Base-by-base conservation (phyloP, 2,888 invertebrate genomes). In the Temnothorax ravouxi region DNA sequence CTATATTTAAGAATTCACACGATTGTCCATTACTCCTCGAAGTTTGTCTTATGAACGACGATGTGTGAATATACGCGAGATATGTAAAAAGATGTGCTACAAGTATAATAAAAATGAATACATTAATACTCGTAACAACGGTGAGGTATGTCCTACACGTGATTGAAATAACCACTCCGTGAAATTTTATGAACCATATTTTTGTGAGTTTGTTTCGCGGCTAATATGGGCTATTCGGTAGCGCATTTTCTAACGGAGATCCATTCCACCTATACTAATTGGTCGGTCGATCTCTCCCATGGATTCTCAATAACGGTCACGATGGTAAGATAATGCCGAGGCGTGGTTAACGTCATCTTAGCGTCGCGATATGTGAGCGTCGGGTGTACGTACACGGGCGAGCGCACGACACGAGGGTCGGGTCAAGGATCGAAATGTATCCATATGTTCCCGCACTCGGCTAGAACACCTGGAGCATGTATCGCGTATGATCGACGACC, bases 341-440 rank as follows among this genome's bases (percentile, higher is more conserved):
- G 90, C 86, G 90, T 88, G 91, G 86, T 86, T 79, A 85, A 84
- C 85, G 88, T 85, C 88, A 86, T 87, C 80, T 90, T 85, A 88
- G 77, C 85, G 84, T 89, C 86, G 83, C 83, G 69, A 81, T 72
- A 75, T 76, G 74, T 72, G 84, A 15, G 44, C 64, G 34, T 50
- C 61, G 59, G 11, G 21, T 52, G 76, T 66, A 56, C 29, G 76
- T 66, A 56, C 18, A 44, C 59, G 25, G 41, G 34, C n/a, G 25
- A 52, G 29, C 52, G 52, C 75, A 69, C 54, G 47, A 59, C 21
- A 41, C 54, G 59, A 41, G 77, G 77, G 82, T 88, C 88, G 86
- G 87, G 88, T 88, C 88, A 86, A 62, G 80, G 88, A 81, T 89
- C 85, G 85, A 81, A 83, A 86, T 69, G 74, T 79, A 79, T 69